Evolutionary conservation across 2,888 invertebrate genomes (phyloP).

Genomic region (Drosophila paramelanica): DNA sequence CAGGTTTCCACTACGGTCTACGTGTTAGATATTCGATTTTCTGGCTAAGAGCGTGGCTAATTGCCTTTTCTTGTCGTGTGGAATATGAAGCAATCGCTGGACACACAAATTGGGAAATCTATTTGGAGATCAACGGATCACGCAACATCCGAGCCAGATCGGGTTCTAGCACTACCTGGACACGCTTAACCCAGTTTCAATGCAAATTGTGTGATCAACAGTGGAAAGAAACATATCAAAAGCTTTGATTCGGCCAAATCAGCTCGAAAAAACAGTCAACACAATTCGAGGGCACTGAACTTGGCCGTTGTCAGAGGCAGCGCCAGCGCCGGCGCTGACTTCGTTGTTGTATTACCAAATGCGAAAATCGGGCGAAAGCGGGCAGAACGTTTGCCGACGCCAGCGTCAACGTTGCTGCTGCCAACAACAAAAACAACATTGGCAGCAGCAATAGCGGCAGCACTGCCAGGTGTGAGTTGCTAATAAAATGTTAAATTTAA

Average conservation of each 20-base stretch:
- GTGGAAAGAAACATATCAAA: constrained; percentile 35
- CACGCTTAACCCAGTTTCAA: constrained; percentile 76
- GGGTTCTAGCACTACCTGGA: constrained; percentile 39
- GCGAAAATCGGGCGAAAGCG: constrained; percentile 72
- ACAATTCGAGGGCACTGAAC: constrained; percentile 80
- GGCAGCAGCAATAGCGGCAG: background rate
- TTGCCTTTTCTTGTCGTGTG: constrained; percentile 61
- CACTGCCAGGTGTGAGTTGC: constrained; percentile 60
- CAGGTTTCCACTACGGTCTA: constrained; percentile 65
- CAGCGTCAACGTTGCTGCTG: constrained; percentile 9
- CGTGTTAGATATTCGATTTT: constrained; percentile 73
- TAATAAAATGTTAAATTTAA: constrained; percentile 74
- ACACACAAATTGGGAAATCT: constrained; percentile 37
- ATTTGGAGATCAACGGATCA: constrained; percentile 6
- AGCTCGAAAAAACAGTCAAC: constrained; percentile 55
- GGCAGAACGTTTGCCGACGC: constrained; percentile 33
- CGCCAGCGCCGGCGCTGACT: constrained; percentile 27
- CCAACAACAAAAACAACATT: background rate
- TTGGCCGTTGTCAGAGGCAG: constrained; percentile 50
- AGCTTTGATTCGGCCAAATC: constrained; percentile 17
- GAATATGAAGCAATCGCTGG: constrained; percentile 33
- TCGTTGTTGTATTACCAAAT: constrained; percentile 71
- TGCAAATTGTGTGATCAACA: constrained; percentile 43
- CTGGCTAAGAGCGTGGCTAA: constrained; percentile 46
- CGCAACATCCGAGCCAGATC: constrained; percentile 9